Conservation (phyloP, 2,113 vertebrate species). For the Albula goreensis region DNA sequence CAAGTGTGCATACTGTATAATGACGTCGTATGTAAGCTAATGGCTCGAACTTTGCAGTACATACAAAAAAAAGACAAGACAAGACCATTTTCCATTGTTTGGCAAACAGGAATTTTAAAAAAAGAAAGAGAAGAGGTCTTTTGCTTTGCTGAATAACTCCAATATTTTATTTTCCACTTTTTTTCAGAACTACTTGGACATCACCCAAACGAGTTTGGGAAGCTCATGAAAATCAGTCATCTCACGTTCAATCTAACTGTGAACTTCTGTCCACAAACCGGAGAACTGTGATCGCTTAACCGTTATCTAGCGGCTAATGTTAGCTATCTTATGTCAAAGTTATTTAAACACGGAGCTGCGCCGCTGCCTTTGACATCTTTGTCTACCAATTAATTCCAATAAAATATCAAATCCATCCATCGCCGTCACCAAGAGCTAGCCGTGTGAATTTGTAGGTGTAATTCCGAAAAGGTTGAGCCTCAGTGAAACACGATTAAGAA, state of each 20-base stretch:
- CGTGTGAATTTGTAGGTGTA: constrained; percentile 5
- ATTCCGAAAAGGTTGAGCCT: neutral
- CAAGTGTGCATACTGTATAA: too few relatives aligned
- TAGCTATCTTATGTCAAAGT: neutral
- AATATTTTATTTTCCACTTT: neutral
- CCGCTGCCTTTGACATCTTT: neutral
- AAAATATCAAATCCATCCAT: neutral
- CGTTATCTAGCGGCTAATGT: neutral
- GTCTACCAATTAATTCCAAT: neutral
- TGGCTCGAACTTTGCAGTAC: neutral
- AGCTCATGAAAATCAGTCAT: too few relatives aligned
- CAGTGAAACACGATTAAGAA: neutral
- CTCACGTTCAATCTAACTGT: too few relatives aligned
- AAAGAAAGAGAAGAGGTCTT: neutral
- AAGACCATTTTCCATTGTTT: neutral
- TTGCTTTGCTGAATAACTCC: neutral
- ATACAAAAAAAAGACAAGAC: neutral
- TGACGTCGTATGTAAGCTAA: neutral
- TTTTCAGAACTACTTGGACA: too few relatives aligned
- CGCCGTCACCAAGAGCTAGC: neutral
- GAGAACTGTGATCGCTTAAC: neutral
- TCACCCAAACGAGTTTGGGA: too few relatives aligned
- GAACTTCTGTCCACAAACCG: neutral
- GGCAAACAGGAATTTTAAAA: neutral
- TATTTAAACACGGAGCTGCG: neutral